Percentiles rank a stretch among this genome's conserved stretches.
Conservation (phyloP, 2,797 vertebrate genomes). For the Trichosurus vulpecula region DNA sequence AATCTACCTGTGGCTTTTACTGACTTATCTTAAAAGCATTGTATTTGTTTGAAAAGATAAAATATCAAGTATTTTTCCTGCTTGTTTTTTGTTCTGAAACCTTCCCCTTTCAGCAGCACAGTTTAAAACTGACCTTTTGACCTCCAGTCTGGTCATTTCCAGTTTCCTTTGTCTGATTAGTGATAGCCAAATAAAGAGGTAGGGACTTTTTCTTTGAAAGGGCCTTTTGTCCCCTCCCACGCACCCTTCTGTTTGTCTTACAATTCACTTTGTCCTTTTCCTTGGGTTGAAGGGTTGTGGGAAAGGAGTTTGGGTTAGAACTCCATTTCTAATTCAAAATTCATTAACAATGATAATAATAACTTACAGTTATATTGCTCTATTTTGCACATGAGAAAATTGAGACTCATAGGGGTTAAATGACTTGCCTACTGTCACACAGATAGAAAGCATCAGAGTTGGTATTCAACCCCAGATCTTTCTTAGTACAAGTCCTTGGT, state of each 20-base stretch:
- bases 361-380: not conserved
- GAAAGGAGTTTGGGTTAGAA: not conserved
- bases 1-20: not conserved
- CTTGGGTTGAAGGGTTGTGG: constrained; percentile 2
- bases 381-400: not conserved
- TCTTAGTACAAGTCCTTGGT: not conserved
- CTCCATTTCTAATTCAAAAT: not conserved
- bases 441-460: not conserved
- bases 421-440: not conserved
- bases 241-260: not conserved
- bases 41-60: not conserved
- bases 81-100: not conserved
- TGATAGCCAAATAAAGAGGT: not conserved
- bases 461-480: not conserved
- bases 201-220: not conserved
- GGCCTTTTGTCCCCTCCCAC: not conserved
- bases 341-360: not conserved
- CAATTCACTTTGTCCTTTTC: constrained; percentile 21
- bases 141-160: not conserved
- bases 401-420: not conserved
- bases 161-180: constrained; percentile 1
- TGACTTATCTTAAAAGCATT: not conserved
- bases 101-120: not conserved
- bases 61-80: not conserved
- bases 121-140: not conserved